These are phyloP conservation scores for Xiphydria camelus DNA, from an alignment of 2,888 invertebrate species.

Conservation along the genomic window DNA sequence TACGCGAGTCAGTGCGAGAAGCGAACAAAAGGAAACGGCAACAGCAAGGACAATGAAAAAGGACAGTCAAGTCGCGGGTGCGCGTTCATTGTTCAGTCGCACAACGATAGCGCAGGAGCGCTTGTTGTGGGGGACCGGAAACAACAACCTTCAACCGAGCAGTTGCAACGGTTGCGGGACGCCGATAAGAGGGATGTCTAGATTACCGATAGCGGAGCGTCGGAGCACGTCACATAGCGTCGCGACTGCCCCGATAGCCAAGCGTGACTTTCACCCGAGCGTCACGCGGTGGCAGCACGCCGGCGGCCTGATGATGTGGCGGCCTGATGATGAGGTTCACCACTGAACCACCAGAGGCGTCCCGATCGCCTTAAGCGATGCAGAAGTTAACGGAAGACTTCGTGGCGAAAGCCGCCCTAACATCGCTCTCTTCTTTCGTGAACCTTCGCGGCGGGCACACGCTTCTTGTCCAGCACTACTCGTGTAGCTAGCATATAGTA, in stretches of 20 bases:
- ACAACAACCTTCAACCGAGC: conserved; percentile 7
- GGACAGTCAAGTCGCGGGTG: background rate
- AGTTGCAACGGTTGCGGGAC: conserved; percentile 4
- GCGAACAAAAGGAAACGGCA: background rate
- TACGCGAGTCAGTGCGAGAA: background rate
- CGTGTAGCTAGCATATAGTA: too few species aligned
- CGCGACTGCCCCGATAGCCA: conserved; percentile 25
- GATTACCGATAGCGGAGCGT: conserved; percentile 33
- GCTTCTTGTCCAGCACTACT: too few species aligned
- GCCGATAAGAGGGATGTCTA: conserved; percentile 20
- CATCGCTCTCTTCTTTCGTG: too few species aligned
- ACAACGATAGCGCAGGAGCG: background rate
- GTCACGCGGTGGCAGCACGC: too few species aligned
- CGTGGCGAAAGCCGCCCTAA: too few species aligned
- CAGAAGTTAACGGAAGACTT: too few species aligned
- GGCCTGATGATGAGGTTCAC: too few species aligned
- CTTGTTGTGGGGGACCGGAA: background rate
- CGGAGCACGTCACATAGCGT: conserved; percentile 26
- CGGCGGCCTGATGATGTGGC: too few species aligned
- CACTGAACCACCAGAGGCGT: too few species aligned
- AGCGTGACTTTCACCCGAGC: too few species aligned
- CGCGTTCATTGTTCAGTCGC: background rate
- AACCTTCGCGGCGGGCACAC: too few species aligned
- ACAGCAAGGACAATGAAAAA: background rate
- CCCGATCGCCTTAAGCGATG: too few species aligned